These are phyloP conservation scores for Odontesthes bonariensis DNA, from an alignment of 2,113 vertebrate genomes.

Conservation along the genomic window DNA sequence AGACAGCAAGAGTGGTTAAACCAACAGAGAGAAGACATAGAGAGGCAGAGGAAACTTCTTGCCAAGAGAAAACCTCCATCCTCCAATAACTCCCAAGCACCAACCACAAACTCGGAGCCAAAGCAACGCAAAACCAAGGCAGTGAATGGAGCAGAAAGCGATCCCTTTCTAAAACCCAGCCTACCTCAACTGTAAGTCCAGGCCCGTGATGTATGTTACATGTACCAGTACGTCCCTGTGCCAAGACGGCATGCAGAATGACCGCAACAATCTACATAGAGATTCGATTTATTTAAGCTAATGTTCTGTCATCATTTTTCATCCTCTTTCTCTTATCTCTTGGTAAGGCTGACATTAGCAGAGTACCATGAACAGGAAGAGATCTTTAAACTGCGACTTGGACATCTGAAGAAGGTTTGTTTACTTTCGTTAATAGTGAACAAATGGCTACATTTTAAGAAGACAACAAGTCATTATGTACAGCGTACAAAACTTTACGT, in stretches of 20 bases:
- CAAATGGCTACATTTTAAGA: not conserved
- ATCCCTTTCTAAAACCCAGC: constrained; percentile 98
- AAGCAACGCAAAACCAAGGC: constrained; percentile 99
- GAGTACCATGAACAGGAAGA: constrained; percentile 99
- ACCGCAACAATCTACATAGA: not conserved
- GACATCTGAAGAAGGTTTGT: constrained; percentile 98
- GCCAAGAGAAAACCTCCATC: constrained; percentile 97
- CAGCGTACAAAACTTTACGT: not conserved
- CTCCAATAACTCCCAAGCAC: constrained; percentile 93
- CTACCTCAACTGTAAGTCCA: constrained; percentile 97
- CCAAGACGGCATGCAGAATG: not conserved
- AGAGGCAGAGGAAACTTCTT: constrained; percentile 97
- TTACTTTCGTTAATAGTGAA: not conserved
- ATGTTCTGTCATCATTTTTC: not conserved
- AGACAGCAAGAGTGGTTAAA: constrained; percentile 99
- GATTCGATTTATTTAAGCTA: not conserved
- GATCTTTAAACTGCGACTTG: constrained; percentile 98
- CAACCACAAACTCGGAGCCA: constrained; percentile 95
- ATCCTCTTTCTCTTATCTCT: constrained; percentile 2
- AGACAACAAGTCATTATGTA: not conserved
- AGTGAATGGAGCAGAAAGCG: constrained; percentile 97
- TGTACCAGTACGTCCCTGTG: not conserved
- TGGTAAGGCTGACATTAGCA: constrained; percentile 92
- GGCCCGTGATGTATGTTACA: not conserved
- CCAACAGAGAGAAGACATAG: constrained; percentile 99